Evolutionary conservation across 2,888 invertebrate species (phyloP).

Genomic region (Hermaeophaga mercurialis): DNA sequence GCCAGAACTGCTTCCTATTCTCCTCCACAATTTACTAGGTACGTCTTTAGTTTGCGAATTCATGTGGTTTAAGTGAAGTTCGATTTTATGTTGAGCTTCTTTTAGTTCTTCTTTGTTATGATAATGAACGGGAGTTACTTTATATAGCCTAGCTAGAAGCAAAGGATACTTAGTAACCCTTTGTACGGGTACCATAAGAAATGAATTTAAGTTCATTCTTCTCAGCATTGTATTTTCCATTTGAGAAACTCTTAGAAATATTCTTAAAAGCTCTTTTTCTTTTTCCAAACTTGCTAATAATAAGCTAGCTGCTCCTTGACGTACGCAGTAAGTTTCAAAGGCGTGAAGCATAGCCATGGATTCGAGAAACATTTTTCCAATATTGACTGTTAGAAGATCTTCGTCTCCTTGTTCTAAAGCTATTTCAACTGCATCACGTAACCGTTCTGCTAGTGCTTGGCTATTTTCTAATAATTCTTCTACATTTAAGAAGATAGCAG

Average conservation of each 20-base stretch:
- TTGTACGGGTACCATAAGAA: conserved; percentile 97
- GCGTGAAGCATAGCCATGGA: conserved; percentile 92
- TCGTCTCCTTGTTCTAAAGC: conserved; percentile 81
- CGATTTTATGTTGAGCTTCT: conserved; percentile 90
- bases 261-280: conserved; percentile 90
- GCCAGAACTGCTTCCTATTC: conserved; percentile 74
- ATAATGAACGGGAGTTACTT: conserved; percentile 84
- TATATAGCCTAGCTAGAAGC: conserved; percentile 84
- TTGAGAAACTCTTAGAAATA: conserved; percentile 94
- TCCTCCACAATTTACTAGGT: conserved; percentile 87
- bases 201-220: conserved; percentile 96
- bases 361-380: conserved; percentile 88
- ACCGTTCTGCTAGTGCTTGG: conserved; percentile 81
- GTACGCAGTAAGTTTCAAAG: conserved; percentile 93
- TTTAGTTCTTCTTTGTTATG: conserved; percentile 83
- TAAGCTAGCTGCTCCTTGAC: conserved; percentile 88
- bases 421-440: conserved; percentile 85
- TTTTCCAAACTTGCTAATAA: conserved; percentile 89
- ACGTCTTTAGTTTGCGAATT: conserved; percentile 92
- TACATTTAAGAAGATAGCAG: conserved; percentile 90
- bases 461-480: conserved; percentile 88
- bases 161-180: conserved; percentile 96
- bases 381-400: conserved; percentile 86
- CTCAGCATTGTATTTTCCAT: conserved; percentile 93
- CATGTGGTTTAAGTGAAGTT: conserved; percentile 91